Evolutionary conservation across 2,888 invertebrate species (phyloP).

Genomic region (Rhopalosiphum nymphaeae): DNA sequence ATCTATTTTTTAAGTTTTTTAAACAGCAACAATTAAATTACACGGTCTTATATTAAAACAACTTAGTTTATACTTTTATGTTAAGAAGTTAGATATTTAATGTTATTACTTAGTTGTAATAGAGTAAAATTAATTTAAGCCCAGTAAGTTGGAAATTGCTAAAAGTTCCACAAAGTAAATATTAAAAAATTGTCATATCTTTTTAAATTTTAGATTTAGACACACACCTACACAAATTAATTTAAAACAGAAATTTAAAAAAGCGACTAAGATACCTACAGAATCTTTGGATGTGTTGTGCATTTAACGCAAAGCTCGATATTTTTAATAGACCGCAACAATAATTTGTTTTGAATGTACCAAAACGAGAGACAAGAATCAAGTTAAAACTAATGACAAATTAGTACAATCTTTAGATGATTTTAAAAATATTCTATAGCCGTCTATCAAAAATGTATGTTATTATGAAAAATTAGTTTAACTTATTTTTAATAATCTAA

Average conservation of each 20-base stretch:
- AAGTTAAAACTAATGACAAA: not conserved
- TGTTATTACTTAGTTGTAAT: not conserved
- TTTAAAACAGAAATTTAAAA: conserved; percentile 3
- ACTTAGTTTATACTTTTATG: not conserved
- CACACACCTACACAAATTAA: not conserved
- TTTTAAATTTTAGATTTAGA: not conserved
- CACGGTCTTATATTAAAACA: not conserved
- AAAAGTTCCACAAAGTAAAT: not conserved
- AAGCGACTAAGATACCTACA: not conserved
- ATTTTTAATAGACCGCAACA: not conserved
- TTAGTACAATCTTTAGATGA: not conserved
- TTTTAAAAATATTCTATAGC: not conserved
- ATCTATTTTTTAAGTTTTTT: not conserved
- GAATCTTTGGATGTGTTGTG: not conserved
- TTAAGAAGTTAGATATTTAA: not conserved
- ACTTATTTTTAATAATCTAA: not conserved
- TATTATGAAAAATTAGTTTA: not conserved
- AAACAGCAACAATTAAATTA: not conserved
- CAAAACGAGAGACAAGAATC: not conserved
- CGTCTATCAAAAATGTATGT: not conserved
- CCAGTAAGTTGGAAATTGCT: not conserved
- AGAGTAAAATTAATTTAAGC: conserved; percentile 29
- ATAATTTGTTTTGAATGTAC: not conserved
- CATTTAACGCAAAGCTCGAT: not conserved
- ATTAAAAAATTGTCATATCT: not conserved